Evolutionary conservation across 92 coral and sea anemone species (phyloP), one percentile per base, ranked within the genome.

Genomic region (Isaurus tuberculatus): DNA sequence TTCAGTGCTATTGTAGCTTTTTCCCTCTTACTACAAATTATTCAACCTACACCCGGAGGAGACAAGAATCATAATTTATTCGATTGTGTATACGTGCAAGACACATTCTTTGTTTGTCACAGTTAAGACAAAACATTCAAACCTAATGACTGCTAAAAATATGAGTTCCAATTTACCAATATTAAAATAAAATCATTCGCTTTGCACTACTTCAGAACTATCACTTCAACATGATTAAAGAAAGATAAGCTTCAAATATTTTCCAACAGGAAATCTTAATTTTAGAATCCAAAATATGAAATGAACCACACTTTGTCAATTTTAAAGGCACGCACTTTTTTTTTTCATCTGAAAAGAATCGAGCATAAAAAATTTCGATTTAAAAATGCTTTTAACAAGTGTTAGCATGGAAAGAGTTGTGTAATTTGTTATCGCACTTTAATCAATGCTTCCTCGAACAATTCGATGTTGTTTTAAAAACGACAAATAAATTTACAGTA

Each of bases 391-490:
- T n/a, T 19, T 19, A 55, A 55, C 26, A 55, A 55, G 23, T 19
- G 25, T 55, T 19, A 5, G 9, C 3, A 22, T 8, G 51, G 20
- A 73, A 80, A 49, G 48, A 66, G 73, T 57, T 14, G 34, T 57
- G 40, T 28, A 57, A 66, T 70, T 53, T 70, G 82, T 57, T 77
- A 86, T 87, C 92, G 31, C 77, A 69, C 49, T 67, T 63, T 26
- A 68, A 90, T 83, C 85, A 43, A 34, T 37, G 14, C 29, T 60
- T 75, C 63, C 16, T 49, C 22, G 46, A 66, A 26, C 28, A 57
- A 72, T 79, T 72, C 49, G 64, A 88, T 72, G 78, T 55, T 87
- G 49, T 87, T 71, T 33, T 63, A 83, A 79, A 88, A 79, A 44
- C 70, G 84, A 84, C 89, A 84, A 66, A 40, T 40, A 65, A 80